Percentiles rank a stretch among this genome's conserved stretches.
These are phyloP conservation scores for Coranthus polyacanthus DNA, from an alignment of 2,797 vertebrate species.

Conservation along the genomic window DNA sequence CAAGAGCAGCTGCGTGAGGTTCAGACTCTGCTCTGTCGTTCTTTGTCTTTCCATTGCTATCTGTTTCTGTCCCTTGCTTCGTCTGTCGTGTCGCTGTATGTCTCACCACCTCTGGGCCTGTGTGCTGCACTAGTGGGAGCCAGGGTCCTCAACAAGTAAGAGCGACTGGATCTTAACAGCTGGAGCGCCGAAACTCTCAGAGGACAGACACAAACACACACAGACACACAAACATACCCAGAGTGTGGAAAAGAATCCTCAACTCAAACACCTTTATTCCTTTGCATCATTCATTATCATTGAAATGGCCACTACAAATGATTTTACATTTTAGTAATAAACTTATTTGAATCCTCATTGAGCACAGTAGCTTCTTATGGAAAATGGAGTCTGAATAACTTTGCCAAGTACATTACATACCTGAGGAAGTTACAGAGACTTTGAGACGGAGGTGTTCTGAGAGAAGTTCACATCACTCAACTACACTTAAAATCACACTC, in stretches of 20 bases:
- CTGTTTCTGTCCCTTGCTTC: slow-evolving; percentile 74
- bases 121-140: slow-evolving; percentile 82
- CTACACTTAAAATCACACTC: neutral
- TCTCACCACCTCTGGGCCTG: slow-evolving; percentile 85
- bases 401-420: slow-evolving; percentile 42
- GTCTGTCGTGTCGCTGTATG: slow-evolving; percentile 71
- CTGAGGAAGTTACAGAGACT: slow-evolving; percentile 23
- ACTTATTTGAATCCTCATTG: neutral
- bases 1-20: slow-evolving; percentile 92
- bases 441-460: slow-evolving; percentile 13
- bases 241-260: slow-evolving; percentile 31
- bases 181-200: slow-evolving; percentile 67
- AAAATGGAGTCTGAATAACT: slow-evolving; percentile 24
- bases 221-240: slow-evolving; percentile 13
- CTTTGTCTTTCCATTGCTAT: slow-evolving; percentile 76
- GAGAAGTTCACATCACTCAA: slow-evolving; percentile 5
- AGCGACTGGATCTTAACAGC: slow-evolving; percentile 73
- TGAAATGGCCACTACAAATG: slow-evolving; percentile 8
- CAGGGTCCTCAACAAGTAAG: slow-evolving; percentile 77
- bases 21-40: slow-evolving; percentile 83
- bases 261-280: slow-evolving; percentile 26
- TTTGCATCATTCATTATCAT: neutral
- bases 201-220: slow-evolving; percentile 38
- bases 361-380: slow-evolving; percentile 4
- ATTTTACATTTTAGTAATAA: slow-evolving; percentile 5